Percentiles rank a stretch among this genome's conserved stretches.
phyloP scores from a whole-genome alignment of 2,888 invertebrate genomes.

The Nymphalis urticae region DNA sequence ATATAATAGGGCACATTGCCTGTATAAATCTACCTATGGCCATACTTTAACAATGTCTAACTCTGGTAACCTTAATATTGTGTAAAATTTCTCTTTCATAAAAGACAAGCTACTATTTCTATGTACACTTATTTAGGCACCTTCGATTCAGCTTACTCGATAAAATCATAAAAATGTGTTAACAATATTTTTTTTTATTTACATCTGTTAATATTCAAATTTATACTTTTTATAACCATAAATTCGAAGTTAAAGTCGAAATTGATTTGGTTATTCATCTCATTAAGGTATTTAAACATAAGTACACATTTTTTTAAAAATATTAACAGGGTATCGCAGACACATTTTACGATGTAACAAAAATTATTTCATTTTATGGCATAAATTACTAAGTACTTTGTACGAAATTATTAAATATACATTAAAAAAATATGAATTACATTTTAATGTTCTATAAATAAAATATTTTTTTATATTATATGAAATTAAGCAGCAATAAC shows the following conservation, averaged over 20 bases:
- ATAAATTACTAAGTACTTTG: constrained; percentile 45
- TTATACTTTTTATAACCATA: neutral
- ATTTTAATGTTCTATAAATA: constrained; percentile 1
- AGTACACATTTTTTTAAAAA: neutral
- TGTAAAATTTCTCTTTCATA: constrained; percentile 19
- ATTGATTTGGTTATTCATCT: neutral
- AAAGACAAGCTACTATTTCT: constrained; percentile 17
- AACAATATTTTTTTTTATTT: constrained; percentile 34
- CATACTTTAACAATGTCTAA: constrained; percentile 29
- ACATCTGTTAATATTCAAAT: neutral
- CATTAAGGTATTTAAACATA: no score
- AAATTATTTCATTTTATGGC: constrained; percentile 31
- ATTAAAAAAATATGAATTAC: constrained; percentile 5
- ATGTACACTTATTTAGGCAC: constrained; percentile 55
- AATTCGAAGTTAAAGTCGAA: neutral
- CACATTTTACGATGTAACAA: constrained; percentile 32
- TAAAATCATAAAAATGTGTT: constrained; percentile 49
- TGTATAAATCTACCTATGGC: constrained; percentile 44
- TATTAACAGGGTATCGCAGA: constrained; percentile 12
- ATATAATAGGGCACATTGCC: constrained; percentile 62
- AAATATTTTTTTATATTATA: constrained; percentile 4
- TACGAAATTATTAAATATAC: constrained; percentile 38
- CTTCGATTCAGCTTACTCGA: constrained; percentile 71
- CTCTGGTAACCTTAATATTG: constrained; percentile 30
- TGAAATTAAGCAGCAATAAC: neutral